These are phyloP conservation scores for Limanda limanda DNA, from an alignment of 2,113 vertebrate genomes.

Conservation along the genomic window DNA sequence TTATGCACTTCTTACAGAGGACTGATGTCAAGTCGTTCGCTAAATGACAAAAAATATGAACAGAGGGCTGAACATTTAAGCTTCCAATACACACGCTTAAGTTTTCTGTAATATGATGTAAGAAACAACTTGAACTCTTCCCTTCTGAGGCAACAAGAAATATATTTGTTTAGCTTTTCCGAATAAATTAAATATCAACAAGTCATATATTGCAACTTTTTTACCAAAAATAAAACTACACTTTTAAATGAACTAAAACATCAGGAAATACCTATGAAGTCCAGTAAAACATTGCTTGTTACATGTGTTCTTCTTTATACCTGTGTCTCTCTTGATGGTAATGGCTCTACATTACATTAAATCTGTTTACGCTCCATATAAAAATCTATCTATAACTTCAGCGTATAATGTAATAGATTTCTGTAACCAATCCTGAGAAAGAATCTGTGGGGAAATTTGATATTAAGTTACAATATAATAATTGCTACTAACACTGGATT, in stretches of 20 bases:
- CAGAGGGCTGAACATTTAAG: neutral
- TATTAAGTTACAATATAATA: neutral
- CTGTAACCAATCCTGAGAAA: slow-evolving; percentile 38
- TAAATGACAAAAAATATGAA: neutral
- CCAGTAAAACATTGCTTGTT: neutral
- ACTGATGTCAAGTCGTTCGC: neutral
- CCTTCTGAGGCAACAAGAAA: neutral
- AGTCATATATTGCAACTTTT: neutral
- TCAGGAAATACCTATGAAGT: neutral
- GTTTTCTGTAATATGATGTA: too few species aligned
- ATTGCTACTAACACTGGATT: neutral
- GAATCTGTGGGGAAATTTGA: neutral
- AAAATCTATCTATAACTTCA: neutral
- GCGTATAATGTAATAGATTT: neutral
- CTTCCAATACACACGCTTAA: neutral
- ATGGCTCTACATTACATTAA: neutral
- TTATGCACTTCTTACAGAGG: neutral
- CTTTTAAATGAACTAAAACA: slow-evolving; percentile 7
- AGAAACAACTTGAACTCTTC: neutral
- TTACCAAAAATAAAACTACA: slow-evolving; percentile 5
- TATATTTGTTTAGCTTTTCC: neutral
- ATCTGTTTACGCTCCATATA: slow-evolving; percentile 1
- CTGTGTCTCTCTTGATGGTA: neutral
- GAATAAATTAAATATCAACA: slow-evolving; percentile 17
- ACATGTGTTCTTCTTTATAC: neutral